A percentile compares a stretch with the other conserved stretches of the same genome.
phyloP scores from a whole-genome alignment of 2,797 vertebrate genomes.

The Rachycentron canadum region DNA sequence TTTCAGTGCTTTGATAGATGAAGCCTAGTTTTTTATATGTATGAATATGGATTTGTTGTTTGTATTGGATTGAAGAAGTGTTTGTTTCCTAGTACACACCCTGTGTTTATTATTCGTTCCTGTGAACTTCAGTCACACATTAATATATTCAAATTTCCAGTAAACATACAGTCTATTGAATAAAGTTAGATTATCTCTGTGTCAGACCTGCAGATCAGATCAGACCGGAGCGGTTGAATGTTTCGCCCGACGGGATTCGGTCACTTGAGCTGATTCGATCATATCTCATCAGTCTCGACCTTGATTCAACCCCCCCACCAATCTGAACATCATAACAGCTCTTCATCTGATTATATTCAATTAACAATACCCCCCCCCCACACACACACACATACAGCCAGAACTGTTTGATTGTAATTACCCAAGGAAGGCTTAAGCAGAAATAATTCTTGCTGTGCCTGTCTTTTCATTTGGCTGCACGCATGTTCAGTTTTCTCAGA shows the following conservation, averaged over 20 bases:
- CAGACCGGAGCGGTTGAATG: constrained; percentile 16
- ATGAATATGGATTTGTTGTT: neutral
- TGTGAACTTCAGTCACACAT: neutral
- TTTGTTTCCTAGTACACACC: no score
- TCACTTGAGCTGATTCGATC: constrained; percentile 77
- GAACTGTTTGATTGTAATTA: constrained; percentile 68
- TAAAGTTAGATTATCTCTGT: constrained; percentile 53
- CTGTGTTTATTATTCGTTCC: constrained; percentile 1
- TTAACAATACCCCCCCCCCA: constrained; percentile 61
- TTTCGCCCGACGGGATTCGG: constrained; percentile 51
- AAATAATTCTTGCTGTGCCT: constrained; percentile 37
- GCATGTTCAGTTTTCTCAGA: constrained; percentile 48
- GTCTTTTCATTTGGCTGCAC: constrained; percentile 57
- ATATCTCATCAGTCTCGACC: constrained; percentile 69
- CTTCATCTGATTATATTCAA: constrained; percentile 79
- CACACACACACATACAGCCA: constrained; percentile 20
- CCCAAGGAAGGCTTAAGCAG: constrained; percentile 55
- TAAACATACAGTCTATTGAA: constrained; percentile 41
- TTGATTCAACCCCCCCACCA: constrained; percentile 52
- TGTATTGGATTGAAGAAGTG: neutral
- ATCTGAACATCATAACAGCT: constrained; percentile 58
- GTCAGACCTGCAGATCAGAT: constrained; percentile 45
- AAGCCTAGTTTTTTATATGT: neutral
- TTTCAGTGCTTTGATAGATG: neutral
- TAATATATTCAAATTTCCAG: constrained; percentile 34